Conservation (phyloP, 2,888 invertebrate species). For the Blastobasis adustella region DNA sequence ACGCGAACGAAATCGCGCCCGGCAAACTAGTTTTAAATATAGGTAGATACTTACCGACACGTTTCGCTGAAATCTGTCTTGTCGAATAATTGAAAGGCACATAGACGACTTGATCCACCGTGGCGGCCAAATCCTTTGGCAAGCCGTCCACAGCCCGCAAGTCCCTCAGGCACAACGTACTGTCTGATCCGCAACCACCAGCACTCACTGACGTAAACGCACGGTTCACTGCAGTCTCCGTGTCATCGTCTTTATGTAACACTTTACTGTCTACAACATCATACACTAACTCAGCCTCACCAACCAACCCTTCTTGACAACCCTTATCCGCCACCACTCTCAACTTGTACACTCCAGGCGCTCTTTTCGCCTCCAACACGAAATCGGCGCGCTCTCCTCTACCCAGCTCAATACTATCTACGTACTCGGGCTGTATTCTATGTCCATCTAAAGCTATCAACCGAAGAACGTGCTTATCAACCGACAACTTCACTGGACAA, state of each 20-base stretch:
- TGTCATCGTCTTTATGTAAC: slow-evolving; percentile 46
- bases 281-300: slow-evolving; percentile 71
- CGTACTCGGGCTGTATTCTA: slow-evolving; percentile 74
- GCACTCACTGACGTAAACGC: slow-evolving; percentile 58
- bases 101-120: slow-evolving; percentile 76
- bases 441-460: slow-evolving; percentile 84
- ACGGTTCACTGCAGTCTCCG: slow-evolving; percentile 30
- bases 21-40: not conserved
- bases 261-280: slow-evolving; percentile 35
- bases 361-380: slow-evolving; percentile 77
- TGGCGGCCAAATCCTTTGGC: slow-evolving; percentile 58
- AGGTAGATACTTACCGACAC: slow-evolving; percentile 52
- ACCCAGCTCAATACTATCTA: slow-evolving; percentile 72
- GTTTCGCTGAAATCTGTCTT: slow-evolving; percentile 55
- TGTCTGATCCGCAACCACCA: slow-evolving; percentile 57
- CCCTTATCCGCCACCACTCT: slow-evolving; percentile 66
- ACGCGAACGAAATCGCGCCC: not conserved
- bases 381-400: slow-evolving; percentile 87
- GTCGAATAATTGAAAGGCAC: slow-evolving; percentile 80
- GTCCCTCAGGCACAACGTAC: slow-evolving; percentile 75
- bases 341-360: slow-evolving; percentile 76
- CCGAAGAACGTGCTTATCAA: slow-evolving; percentile 78
- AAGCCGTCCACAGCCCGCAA: slow-evolving; percentile 70
- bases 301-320: slow-evolving; percentile 64
- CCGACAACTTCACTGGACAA: slow-evolving; percentile 79